Percentiles rank a stretch among this genome's conserved stretches.
These are phyloP conservation scores for Scolanthus callimorphus DNA, from an alignment of 92 coral and sea anemone species.

Conservation along the genomic window DNA sequence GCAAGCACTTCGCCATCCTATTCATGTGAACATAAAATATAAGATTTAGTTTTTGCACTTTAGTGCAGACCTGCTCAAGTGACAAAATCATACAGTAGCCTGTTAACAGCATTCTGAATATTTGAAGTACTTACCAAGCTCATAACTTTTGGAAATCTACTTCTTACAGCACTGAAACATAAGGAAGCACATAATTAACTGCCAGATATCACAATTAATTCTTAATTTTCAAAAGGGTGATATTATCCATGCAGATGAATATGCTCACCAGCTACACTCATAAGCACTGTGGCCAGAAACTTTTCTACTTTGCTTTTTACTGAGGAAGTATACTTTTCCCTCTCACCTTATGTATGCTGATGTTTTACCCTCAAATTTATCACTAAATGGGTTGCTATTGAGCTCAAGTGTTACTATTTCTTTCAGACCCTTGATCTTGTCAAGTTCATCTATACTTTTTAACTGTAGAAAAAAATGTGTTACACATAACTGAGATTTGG, in stretches of 20 bases:
- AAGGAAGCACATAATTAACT: constrained; percentile 1
- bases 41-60: no score
- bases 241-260: no score
- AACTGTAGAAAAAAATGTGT: constrained; percentile 31
- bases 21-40: background rate
- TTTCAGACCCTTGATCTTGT: constrained; percentile 74
- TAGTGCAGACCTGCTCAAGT: no score
- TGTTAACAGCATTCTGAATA: no score
- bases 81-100: no score
- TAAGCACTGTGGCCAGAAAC: no score
- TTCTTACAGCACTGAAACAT: constrained; percentile 79
- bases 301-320: no score
- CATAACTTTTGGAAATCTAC: constrained; percentile 79
- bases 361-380: constrained; percentile 58
- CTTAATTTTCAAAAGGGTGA: no score
- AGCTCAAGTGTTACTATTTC: constrained; percentile 64
- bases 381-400: constrained; percentile 87
- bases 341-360: constrained; percentile 74
- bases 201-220: no score
- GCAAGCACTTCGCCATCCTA: constrained; percentile 91
- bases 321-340: no score
- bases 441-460: constrained; percentile 76
- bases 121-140: constrained; percentile 71
- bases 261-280: no score
- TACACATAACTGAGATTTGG: background rate